Percentiles rank a stretch among this genome's conserved stretches.
These are phyloP conservation scores for Lampris megalopsis DNA, from an alignment of 2,113 vertebrate genomes.

Conservation along the genomic window DNA sequence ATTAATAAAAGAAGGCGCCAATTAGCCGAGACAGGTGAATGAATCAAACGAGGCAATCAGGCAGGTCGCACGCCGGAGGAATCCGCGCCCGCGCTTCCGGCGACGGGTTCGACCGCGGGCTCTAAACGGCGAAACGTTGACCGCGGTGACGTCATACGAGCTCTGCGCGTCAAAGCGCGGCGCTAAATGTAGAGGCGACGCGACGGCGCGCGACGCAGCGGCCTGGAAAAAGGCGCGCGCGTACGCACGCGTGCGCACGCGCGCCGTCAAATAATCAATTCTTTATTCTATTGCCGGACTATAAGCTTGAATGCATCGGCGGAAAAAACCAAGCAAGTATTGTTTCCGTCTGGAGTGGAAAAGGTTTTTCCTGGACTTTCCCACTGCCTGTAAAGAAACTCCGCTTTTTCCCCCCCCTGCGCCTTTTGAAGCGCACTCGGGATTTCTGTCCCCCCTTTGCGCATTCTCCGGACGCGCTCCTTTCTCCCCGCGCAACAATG, in stretches of 20 bases:
- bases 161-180: no score
- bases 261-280: constrained; percentile 76
- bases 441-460: constrained; percentile 88
- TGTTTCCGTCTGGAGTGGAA: constrained; percentile 88
- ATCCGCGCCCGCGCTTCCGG: no score
- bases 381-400: constrained; percentile 93
- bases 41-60: constrained; percentile 74
- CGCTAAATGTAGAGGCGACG: no score
- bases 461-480: constrained; percentile 92
- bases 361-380: constrained; percentile 90
- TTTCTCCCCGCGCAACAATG: constrained; percentile 94
- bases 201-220: no score
- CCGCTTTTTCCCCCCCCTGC: constrained; percentile 72
- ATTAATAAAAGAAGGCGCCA: constrained; percentile 88
- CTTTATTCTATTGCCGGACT: constrained; percentile 67
- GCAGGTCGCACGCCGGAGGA: neutral
- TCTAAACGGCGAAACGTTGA: no score
- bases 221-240: no score
- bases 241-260: constrained; percentile 40
- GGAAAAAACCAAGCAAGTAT: constrained; percentile 81
- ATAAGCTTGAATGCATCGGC: constrained; percentile 70
- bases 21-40: constrained; percentile 92
- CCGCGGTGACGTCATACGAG: no score
- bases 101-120: no score
- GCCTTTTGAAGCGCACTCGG: constrained; percentile 91